Base-by-base conservation (phyloP, 2,888 invertebrate genomes). In the Oxyteleia sp. region DNA sequence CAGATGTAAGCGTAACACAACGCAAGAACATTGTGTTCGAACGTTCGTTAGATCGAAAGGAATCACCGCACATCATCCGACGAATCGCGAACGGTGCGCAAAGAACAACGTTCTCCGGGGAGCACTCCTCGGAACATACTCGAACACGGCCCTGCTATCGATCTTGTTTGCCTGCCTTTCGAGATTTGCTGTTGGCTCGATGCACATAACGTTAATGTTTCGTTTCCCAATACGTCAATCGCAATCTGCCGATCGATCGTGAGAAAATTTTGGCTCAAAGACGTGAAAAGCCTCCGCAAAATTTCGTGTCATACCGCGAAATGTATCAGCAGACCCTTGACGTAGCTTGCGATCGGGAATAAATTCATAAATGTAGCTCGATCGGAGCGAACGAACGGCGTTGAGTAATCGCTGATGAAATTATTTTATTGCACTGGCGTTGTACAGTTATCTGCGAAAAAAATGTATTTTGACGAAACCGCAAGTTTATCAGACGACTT, bases 181-280 rank as follows among this genome's bases (percentile, higher is more conserved):
- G 64, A 76, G 72, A 61, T 72, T 49, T 76, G 72, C 76, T 64
- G 38, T 51, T 76, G 71, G 41, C 68, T 80, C 72, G 71, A 41
- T 57, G 51, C 71, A 76, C 26, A 66, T 35, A 55, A 35, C 64
- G 35, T 53, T 64, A 53, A 10, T 51, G 47, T 59, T 63, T 41
- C 35, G 55, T 87, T 87, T 74, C 86, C 61, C 79, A 86, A 85
- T 79, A 84, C 85, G 79, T 84, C 84, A 86, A 84, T 85, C 68
- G 83, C 75, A 80, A 80, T 84, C 76, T 69, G 26, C 69, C 32
- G 78, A 81, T 83, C 76, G 85, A 86, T 85, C 86, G 87, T 86
- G 87, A 87, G 85, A 86, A 87, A 82, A 81, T 86, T 84, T 87
- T 80, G 85, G 84, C n/a, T 38, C 66, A 45, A 68, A 68, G 13